A percentile compares a stretch with the other conserved stretches of the same genome.
These are phyloP conservation scores for Standfussiana lucernea DNA, from an alignment of 2,888 invertebrate species.

Conservation along the genomic window DNA sequence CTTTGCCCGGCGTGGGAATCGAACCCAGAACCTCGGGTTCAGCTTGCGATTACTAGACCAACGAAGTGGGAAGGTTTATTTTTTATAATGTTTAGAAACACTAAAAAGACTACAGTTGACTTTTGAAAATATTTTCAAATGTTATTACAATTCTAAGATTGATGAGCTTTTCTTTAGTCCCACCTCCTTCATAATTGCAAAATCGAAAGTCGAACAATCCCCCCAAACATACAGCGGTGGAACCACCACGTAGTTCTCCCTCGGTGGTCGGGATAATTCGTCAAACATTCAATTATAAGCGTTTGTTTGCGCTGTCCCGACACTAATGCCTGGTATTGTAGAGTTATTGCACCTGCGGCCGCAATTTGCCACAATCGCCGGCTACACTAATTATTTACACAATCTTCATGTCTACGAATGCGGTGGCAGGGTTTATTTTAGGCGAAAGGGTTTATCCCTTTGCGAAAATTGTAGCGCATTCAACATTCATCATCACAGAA, in stretches of 20 bases:
- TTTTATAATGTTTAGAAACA: not conserved
- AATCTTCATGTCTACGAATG: slow-evolving; percentile 63
- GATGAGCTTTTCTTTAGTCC: slow-evolving; percentile 1
- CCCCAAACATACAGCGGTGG: not conserved
- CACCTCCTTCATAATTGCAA: not conserved
- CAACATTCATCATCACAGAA: not conserved
- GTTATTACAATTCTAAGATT: not conserved
- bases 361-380: slow-evolving; percentile 83
- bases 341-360: slow-evolving; percentile 82
- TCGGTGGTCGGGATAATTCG: slow-evolving; percentile 83
- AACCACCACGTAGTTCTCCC: slow-evolving; percentile 56
- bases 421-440: slow-evolving; percentile 35
- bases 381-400: slow-evolving; percentile 70
- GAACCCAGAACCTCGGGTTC: not conserved
- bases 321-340: slow-evolving; percentile 82
- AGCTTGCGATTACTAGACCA: not conserved
- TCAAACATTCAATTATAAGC: slow-evolving; percentile 79
- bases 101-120: too few species aligned
- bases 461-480: not conserved
- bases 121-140: not conserved
- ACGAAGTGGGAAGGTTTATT: not conserved
- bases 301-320: slow-evolving; percentile 85
- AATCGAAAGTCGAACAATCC: slow-evolving; percentile 22
- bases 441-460: slow-evolving; percentile 6
- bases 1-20: not conserved